Base-by-base conservation (phyloP, 2,888 invertebrate genomes). In the Aquatica leii region DNA sequence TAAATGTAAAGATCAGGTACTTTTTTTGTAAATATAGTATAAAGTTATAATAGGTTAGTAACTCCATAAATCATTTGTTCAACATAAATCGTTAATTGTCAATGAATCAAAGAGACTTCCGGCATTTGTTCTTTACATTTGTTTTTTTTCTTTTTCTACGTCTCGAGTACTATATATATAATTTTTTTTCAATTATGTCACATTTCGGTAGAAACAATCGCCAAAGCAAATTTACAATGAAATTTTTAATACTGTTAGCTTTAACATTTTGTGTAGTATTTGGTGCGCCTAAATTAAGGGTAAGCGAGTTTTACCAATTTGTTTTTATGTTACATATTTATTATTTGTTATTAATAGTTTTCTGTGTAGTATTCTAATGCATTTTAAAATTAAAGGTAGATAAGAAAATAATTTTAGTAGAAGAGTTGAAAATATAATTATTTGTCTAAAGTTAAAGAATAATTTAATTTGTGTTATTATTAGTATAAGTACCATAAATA, bases 231-330 rank as follows among this genome's bases (percentile, higher is more conserved):
- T n/a, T 37, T 50, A 75, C 71, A 69, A 78, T 78, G 77, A 73
- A 76, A 63, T 68, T 65, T 55, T 61, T 76, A 49, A 56, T 65
- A 37, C 65, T 78, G 56, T 59, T 78, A 51, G 71, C 78, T 6
- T 64, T 77, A 43, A 46, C 78, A 52, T 73, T 78, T 58, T 77
- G 76, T 73, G 70, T 73, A 17, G 78, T 75, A 64, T 67, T 72
- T 49, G 69, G 75, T 65, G 78, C 78, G 21, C 80, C 80, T 2
- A 78, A 74, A 69, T 67, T 78, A 64, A 76, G 80, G 76, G 80
- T 80, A 71, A 73, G 78, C 76, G 24, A 34, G 15, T 49, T 11
- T n/a, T 6, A 46, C 6, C 2, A 17, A 14, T 9, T 1, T 31
- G 14, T 31, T 20, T 52, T 34, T 52, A 15, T 12, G 14, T 53